Percentiles rank a stretch among this genome's conserved stretches.
These are phyloP conservation scores for Geococcyx californianus DNA, from an alignment of 2,113 vertebrate species.

Conservation along the genomic window DNA sequence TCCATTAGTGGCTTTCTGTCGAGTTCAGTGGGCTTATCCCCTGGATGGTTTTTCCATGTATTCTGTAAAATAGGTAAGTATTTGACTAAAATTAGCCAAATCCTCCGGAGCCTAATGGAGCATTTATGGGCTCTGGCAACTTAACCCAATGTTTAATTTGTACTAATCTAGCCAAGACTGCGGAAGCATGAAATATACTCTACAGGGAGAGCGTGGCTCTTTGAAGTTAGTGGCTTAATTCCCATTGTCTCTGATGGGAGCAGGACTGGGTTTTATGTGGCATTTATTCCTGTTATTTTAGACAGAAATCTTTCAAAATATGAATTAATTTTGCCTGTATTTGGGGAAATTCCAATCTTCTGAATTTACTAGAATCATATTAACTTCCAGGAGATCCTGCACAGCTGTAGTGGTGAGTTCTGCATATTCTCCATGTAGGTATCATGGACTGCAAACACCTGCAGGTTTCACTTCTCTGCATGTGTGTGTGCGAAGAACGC, in stretches of 20 bases:
- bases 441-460: neutral
- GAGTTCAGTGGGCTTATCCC: constrained; percentile 23
- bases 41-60: constrained; percentile 19
- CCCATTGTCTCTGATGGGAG: constrained; percentile 59
- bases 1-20: neutral
- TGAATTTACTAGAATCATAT: neutral
- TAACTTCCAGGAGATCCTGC: neutral
- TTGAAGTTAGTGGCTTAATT: constrained; percentile 66
- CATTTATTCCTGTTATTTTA: constrained; percentile 32
- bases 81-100: constrained; percentile 70
- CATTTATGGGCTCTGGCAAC: constrained; percentile 53
- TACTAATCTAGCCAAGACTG: constrained; percentile 65
- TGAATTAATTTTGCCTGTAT: constrained; percentile 8
- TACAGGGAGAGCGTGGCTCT: constrained; percentile 27
- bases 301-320: constrained; percentile 16
- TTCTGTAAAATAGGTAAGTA: constrained; percentile 52
- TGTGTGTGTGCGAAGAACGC: neutral
- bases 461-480: neutral
- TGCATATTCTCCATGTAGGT: neutral
- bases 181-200: constrained; percentile 63
- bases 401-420: neutral
- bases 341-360: neutral
- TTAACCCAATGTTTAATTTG: constrained; percentile 68
- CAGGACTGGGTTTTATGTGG: constrained; percentile 22
- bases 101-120: constrained; percentile 66